A percentile compares a stretch with the other conserved stretches of the same genome.
Evolutionary conservation across 2,113 vertebrate species (phyloP).

Genomic region (Ophthalmotilapia sp.): DNA sequence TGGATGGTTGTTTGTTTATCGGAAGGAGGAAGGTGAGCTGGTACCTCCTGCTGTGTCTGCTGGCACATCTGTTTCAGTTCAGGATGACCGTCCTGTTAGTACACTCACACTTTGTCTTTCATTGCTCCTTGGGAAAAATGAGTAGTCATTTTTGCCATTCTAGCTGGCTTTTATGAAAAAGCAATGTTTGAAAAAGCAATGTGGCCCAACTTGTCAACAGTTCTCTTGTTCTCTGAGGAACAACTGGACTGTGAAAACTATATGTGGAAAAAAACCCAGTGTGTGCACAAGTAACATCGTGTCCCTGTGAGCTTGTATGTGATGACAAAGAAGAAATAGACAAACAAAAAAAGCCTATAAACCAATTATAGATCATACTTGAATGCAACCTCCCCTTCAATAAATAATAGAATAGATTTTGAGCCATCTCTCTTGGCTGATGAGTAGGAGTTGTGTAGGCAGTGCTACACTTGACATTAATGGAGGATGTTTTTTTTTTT

Average conservation of each 20-base stretch:
- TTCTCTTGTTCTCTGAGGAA: not conserved
- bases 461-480: not conserved
- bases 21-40: not conserved
- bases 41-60: not conserved
- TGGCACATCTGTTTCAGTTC: not conserved
- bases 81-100: not conserved
- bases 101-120: not conserved
- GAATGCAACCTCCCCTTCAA: not conserved
- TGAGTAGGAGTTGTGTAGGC: not conserved
- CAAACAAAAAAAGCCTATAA: not conserved
- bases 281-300: not conserved
- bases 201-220: not conserved
- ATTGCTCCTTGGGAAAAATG: not conserved
- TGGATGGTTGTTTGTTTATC: not conserved
- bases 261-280: not conserved
- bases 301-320: not conserved
- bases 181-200: not conserved
- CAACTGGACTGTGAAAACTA: constrained; percentile 30
- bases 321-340: not conserved
- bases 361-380: not conserved
- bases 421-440: not conserved
- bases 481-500: not conserved
- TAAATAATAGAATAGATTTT: not conserved
- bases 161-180: not conserved
- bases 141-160: not conserved